These are phyloP conservation scores for Neodiprion lecontei DNA, from an alignment of 1,140 invertebrate species.

Conservation along the genomic window DNA sequence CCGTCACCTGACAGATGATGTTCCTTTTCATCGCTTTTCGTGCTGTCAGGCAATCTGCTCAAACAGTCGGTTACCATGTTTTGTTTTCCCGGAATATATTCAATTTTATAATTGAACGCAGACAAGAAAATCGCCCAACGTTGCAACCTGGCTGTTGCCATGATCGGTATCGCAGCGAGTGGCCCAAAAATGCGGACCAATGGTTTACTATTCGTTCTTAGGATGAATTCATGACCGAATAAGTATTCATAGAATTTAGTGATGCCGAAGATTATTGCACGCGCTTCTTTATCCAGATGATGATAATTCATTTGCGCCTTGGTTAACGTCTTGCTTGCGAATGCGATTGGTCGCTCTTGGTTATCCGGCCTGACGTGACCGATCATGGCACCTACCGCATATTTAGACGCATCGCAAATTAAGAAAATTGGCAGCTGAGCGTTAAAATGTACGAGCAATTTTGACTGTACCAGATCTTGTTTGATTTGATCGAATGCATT, in stretches of 20 bases:
- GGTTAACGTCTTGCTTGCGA: conserved; percentile 47
- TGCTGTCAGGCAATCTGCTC: conserved; percentile 12
- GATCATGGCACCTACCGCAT: conserved; percentile 49
- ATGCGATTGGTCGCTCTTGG: conserved; percentile 43
- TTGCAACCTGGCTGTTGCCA: conserved; percentile 46
- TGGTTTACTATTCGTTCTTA: conserved; percentile 22
- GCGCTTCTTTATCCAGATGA: conserved; percentile 40
- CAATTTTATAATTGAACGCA: conserved; percentile 48
- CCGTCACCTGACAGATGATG: no score
- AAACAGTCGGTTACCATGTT: conserved; percentile 28
- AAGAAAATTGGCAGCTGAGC: conserved; percentile 38
- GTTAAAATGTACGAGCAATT: conserved; percentile 46
- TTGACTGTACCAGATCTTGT: conserved; percentile 27
- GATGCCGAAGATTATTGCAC: conserved; percentile 49
- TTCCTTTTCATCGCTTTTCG: no score
- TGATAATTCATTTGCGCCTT: conserved; percentile 59
- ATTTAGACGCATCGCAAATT: conserved; percentile 46
- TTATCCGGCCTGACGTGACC: conserved; percentile 39
- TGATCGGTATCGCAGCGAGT: conserved; percentile 37
- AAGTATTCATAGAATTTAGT: not conserved
- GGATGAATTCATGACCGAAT: conserved; percentile 23
- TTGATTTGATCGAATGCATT: conserved; percentile 33
- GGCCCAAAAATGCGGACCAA: conserved; percentile 21
- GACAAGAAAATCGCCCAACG: conserved; percentile 47
- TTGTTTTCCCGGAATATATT: conserved; percentile 37